These are phyloP conservation scores for Apodemia hepburni DNA, from an alignment of 2,888 invertebrate genomes.

Conservation along the genomic window DNA sequence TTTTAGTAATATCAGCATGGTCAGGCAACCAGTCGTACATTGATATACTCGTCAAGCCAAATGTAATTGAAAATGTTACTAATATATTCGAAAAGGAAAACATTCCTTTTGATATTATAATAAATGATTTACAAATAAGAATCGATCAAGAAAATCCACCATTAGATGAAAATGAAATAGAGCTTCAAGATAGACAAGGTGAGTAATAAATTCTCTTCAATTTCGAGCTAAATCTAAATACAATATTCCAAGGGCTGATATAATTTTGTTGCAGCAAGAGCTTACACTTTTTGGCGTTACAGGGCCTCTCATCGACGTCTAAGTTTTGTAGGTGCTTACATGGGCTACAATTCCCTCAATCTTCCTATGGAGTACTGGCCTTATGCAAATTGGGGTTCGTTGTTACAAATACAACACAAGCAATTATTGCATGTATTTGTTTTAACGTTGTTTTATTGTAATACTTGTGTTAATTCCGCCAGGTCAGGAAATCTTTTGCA, in stretches of 20 bases:
- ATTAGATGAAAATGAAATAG: slow-evolving; percentile 82
- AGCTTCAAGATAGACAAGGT: slow-evolving; percentile 86
- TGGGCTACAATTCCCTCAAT: slow-evolving; percentile 77
- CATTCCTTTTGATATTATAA: slow-evolving; percentile 85
- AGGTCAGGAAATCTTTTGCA: not conserved
- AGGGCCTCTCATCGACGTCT: slow-evolving; percentile 65
- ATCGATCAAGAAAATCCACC: slow-evolving; percentile 91
- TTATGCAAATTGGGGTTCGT: slow-evolving; percentile 83
- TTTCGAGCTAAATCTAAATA: not conserved
- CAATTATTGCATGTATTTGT: slow-evolving; percentile 31
- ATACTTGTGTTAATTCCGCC: not conserved
- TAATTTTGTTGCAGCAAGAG: slow-evolving; percentile 77
- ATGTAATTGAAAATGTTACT: slow-evolving; percentile 82
- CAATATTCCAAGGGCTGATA: slow-evolving; percentile 57
- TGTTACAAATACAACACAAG: slow-evolving; percentile 50
- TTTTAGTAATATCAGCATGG: slow-evolving; percentile 83
- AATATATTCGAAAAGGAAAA: slow-evolving; percentile 81
- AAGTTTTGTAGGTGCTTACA: slow-evolving; percentile 67
- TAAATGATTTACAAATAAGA: slow-evolving; percentile 88
- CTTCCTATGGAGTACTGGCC: slow-evolving; percentile 81
- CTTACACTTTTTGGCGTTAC: slow-evolving; percentile 80
- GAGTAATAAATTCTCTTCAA: slow-evolving; percentile 38
- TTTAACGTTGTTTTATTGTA: slow-evolving; percentile 17
- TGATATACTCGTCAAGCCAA: slow-evolving; percentile 86
- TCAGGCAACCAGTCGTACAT: slow-evolving; percentile 81